phyloP scores from a whole-genome alignment of 2,797 vertebrate species.

The Rhyacichthys aspro region DNA sequence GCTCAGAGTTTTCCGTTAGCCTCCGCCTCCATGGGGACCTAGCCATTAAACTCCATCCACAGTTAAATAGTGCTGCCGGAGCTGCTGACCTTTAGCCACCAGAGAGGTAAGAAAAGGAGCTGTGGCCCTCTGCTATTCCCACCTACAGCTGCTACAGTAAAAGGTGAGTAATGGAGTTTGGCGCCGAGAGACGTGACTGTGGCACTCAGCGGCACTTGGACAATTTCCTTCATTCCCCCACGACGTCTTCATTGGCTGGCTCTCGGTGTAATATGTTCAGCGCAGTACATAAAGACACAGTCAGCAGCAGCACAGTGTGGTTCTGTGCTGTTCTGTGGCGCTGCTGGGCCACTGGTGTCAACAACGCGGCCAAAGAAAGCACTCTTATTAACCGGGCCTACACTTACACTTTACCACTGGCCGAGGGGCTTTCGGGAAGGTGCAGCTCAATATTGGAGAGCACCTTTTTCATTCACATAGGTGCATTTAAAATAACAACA shows the following conservation, averaged over 20 bases:
- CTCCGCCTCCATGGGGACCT: background rate
- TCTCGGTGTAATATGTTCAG: background rate
- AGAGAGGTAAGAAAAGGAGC: background rate
- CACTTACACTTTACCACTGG: too few species aligned
- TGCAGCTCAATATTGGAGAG: background rate
- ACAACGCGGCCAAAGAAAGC: background rate
- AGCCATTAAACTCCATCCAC: background rate
- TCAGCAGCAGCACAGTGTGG: background rate
- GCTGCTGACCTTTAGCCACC: background rate
- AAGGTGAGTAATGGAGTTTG: conserved; percentile 39
- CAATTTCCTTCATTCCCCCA: background rate
- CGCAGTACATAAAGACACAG: background rate
- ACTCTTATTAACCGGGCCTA: background rate
- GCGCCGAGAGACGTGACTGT: conserved; percentile 16
- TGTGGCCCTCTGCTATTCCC: conserved; percentile 24
- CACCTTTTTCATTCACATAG: too few species aligned
- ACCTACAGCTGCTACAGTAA: conserved; percentile 28
- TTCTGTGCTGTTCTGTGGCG: background rate
- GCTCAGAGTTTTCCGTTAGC: background rate
- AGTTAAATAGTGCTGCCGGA: background rate
- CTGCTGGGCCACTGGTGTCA: background rate
- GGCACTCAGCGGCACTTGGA: background rate
- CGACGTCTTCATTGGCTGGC: conserved; percentile 11
- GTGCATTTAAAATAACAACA: too few species aligned
- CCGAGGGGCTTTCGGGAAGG: background rate